These are phyloP conservation scores for Xiphydria camelus DNA, from an alignment of 2,888 invertebrate species.

Conservation along the genomic window DNA sequence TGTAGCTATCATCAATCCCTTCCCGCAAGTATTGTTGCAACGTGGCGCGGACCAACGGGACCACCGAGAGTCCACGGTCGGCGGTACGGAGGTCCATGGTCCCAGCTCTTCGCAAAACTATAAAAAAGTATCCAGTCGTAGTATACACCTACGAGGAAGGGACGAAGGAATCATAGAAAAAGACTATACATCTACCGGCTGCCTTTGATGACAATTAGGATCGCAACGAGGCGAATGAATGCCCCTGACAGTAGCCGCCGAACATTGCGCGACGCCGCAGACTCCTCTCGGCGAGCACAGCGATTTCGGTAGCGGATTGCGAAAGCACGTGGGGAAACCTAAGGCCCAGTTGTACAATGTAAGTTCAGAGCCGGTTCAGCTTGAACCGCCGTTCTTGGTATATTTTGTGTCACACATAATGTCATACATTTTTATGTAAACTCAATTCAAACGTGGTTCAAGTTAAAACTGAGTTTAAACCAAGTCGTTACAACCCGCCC, in stretches of 20 bases:
- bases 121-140: constrained; percentile 17
- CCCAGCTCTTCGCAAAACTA: constrained; percentile 55
- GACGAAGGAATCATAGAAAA: neutral
- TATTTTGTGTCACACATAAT: too few relatives aligned
- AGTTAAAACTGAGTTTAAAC: too few relatives aligned
- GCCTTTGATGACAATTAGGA: constrained; percentile 46
- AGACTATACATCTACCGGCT: constrained; percentile 44
- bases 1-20: constrained; percentile 37
- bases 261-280: constrained; percentile 52
- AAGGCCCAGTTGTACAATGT: too few relatives aligned
- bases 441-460: too few relatives aligned
- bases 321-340: constrained; percentile 59
- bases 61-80: constrained; percentile 50
- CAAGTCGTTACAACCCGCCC: too few relatives aligned
- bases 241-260: constrained; percentile 40
- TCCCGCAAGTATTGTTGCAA: constrained; percentile 37
- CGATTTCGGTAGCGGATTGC: constrained; percentile 50
- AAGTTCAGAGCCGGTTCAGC: too few relatives aligned
- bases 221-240: constrained; percentile 53
- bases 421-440: too few relatives aligned
- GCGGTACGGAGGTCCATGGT: constrained; percentile 39
- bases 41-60: constrained; percentile 49
- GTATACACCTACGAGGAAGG: constrained; percentile 4
- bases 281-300: constrained; percentile 54
- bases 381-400: too few relatives aligned